Conservation (phyloP, 2,888 invertebrate species). For the Epinotia brunnichana region DNA sequence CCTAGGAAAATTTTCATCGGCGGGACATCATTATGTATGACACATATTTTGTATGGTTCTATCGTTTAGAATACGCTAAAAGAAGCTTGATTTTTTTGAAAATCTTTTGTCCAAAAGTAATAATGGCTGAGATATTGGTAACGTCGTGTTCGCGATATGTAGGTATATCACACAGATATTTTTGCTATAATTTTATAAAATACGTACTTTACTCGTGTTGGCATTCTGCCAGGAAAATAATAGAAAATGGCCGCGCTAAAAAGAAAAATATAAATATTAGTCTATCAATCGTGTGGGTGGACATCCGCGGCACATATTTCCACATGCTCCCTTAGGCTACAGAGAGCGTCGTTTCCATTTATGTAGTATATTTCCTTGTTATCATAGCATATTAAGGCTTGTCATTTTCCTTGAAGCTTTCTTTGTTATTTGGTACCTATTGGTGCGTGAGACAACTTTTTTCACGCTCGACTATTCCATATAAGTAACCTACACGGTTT, state of each 20-base stretch:
- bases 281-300: conserved; percentile 28
- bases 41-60: too few species aligned
- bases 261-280: conserved; percentile 36
- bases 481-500: neutral
- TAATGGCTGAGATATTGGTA: too few species aligned
- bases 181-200: neutral
- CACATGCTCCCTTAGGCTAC: conserved; percentile 21
- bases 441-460: neutral
- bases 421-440: neutral
- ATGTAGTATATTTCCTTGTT: conserved; percentile 28
- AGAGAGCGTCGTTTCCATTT: conserved; percentile 13
- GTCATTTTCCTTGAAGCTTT: conserved; percentile 10
- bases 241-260: conserved; percentile 27
- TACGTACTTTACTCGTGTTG: neutral
- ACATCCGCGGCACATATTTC: conserved; percentile 23
- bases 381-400: conserved; percentile 13
- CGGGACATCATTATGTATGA: too few species aligned
- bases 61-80: too few species aligned
- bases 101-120: too few species aligned
- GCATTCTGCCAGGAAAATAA: conserved; percentile 15
- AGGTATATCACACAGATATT: neutral
- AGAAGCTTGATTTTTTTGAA: too few species aligned
- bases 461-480: neutral
- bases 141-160: too few species aligned
- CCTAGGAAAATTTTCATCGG: too few species aligned